Percentiles rank a stretch among this genome's conserved stretches.
Evolutionary conservation across 2,888 invertebrate genomes (phyloP).

Genomic region (Ernsta delagoae): DNA sequence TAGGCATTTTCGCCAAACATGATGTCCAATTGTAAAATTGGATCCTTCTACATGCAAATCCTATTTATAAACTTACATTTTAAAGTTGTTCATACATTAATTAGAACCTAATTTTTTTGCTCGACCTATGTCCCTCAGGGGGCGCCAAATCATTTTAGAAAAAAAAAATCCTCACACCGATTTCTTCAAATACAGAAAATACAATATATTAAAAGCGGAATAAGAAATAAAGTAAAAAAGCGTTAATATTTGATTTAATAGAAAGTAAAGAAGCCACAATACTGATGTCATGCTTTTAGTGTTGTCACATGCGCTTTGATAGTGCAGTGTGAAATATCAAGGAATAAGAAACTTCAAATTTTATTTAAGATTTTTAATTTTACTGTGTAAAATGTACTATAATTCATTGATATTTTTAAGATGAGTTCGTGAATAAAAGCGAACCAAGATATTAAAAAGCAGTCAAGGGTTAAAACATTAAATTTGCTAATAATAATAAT

Average conservation of each 20-base stretch:
- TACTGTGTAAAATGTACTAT: neutral
- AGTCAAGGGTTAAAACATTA: conserved; percentile 21
- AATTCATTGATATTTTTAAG: conserved; percentile 40
- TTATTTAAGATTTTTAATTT: too few relatives aligned
- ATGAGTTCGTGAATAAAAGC: conserved; percentile 24
- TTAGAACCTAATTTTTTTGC: conserved; percentile 38
- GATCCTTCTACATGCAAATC: conserved; percentile 55
- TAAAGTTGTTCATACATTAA: neutral
- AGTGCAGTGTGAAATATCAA: conserved; percentile 46
- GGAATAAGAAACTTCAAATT: conserved; percentile 22
- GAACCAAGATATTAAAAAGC: conserved; percentile 28
- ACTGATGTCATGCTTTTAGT: conserved; percentile 36
- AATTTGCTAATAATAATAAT: too few relatives aligned
- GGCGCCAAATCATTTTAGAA: conserved; percentile 76
- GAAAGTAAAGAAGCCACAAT: conserved; percentile 62
- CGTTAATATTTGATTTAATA: conserved; percentile 57
- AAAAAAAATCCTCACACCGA: conserved; percentile 70
- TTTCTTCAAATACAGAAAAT: conserved; percentile 70
- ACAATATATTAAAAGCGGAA: conserved; percentile 56
- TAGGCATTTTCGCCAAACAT: conserved; percentile 23
- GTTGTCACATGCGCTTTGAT: conserved; percentile 48
- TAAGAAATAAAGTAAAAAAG: conserved; percentile 60
- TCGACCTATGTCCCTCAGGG: conserved; percentile 76
- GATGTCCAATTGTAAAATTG: neutral
- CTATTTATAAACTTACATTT: conserved; percentile 14